Base-by-base conservation (phyloP, 53 echinoderm and acorn worm species). In the Actinopyga echinites region DNA sequence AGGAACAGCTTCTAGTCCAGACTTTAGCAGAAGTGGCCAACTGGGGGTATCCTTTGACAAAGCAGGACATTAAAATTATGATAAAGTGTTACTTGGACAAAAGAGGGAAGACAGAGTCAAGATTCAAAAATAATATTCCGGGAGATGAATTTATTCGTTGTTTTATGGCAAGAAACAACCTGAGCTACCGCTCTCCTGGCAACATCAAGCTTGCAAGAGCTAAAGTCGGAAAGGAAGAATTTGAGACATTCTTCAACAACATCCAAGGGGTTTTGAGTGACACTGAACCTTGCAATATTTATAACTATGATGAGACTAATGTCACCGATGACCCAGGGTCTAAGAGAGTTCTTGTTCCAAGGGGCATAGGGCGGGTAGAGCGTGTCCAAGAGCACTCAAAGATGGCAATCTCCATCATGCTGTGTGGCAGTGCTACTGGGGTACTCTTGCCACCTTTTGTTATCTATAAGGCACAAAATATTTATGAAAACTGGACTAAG, bases 251-350 rank as follows among this genome's bases (percentile, higher is more conserved):
- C 33, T 79, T 79, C 22, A 36, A 31, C n/a, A 79, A 79, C 35
- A 1, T 79, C 1, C 32, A 19, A 1, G 79, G 22, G 5, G 25
- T 57, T 7, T 20, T 79, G 3, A 13, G 4, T 0, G 32, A 56
- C 6, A 31, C 40, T 1, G 20, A 6, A 10, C 21, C 79, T 34
- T 8, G 5, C 6, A 57, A 57, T 32, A 57, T 79, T 5, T 58
- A 57, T 33, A 79, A 79, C 35, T 79, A 57, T 34, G 58, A 79
- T 29, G 58, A 79, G 35, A 79, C 59, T 7, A 79, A 57, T 57
- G 58, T 79, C 11, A 57, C 58, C 3, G 79, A 79, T 59, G 59
- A 79, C 20, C 79, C 79, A 5, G 79, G 79, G 1, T 45, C 26
- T 4, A 43, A 42, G 45, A 44, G 30, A 43, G 75, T 52, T 25